A percentile compares a stretch with the other conserved stretches of the same genome.
phyloP scores from a whole-genome alignment of 2,113 vertebrate species.

The Calonectris borealis region DNA sequence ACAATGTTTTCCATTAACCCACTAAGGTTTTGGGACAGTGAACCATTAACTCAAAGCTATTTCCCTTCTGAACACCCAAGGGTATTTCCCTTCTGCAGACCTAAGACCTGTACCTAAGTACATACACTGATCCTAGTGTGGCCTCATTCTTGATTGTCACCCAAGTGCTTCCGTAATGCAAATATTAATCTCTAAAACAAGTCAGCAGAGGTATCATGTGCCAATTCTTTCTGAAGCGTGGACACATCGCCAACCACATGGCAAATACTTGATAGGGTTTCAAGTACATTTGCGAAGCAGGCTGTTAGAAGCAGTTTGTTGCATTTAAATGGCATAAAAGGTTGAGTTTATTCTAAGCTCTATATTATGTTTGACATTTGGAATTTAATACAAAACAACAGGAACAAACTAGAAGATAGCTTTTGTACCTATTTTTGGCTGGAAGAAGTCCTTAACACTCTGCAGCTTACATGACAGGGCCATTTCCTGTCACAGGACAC shows the following conservation, averaged over 20 bases:
- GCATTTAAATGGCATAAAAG: constrained; percentile 30
- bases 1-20: background rate
- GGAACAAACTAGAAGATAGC: background rate
- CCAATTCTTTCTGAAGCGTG: background rate
- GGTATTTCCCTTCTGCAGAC: background rate
- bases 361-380: background rate
- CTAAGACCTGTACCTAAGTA: background rate
- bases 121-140: background rate
- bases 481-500: background rate
- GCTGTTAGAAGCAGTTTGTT: background rate
- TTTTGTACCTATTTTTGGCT: background rate
- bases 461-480: background rate
- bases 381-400: constrained; percentile 10
- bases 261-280: background rate
- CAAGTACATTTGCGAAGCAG: background rate
- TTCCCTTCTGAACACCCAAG: background rate
- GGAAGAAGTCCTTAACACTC: background rate
- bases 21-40: background rate
- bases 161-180: background rate
- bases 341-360: constrained; percentile 21
- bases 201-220: background rate
- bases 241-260: background rate
- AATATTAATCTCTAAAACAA: background rate
- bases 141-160: background rate
- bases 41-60: background rate